Evolutionary conservation across 2,888 invertebrate genomes (phyloP).

Genomic region (Eupithecia vulgata): DNA sequence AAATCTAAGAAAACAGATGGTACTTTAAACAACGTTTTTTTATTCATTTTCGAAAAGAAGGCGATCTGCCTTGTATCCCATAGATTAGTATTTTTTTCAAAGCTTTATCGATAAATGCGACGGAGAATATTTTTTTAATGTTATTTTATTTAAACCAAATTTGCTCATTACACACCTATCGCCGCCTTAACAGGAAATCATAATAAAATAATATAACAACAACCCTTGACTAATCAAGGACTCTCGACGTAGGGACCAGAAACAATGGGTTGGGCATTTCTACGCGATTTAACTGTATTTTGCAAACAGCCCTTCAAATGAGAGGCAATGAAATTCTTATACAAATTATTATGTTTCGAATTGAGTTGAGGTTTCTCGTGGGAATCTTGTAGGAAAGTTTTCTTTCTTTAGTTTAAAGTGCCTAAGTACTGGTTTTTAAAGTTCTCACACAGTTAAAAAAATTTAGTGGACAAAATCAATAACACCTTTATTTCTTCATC

Average conservation of each 20-base stretch:
- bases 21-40: too few species aligned
- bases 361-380: slow-evolving; percentile 57
- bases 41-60: too few species aligned
- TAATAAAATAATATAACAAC: slow-evolving; percentile 37
- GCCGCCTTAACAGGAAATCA: slow-evolving; percentile 27
- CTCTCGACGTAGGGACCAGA: slow-evolving; percentile 51
- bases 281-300: slow-evolving; percentile 76
- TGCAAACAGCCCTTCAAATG: slow-evolving; percentile 72
- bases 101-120: too few species aligned
- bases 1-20: too few species aligned
- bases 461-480: too few species aligned
- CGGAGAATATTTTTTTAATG: too few species aligned
- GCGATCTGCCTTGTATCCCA: too few species aligned
- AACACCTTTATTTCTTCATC: too few species aligned
- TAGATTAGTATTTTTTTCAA: too few species aligned
- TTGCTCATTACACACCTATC: too few species aligned
- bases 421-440: not conserved
- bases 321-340: slow-evolving; percentile 63
- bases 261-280: slow-evolving; percentile 68
- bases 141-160: too few species aligned
- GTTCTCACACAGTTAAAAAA: too few species aligned
- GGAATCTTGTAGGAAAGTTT: slow-evolving; percentile 49
- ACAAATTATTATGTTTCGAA: slow-evolving; percentile 62
- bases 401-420: slow-evolving; percentile 16
- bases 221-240: slow-evolving; percentile 65